Conservation (phyloP, 2,113 vertebrate species). For the Poeciliopsis occidentalis region DNA sequence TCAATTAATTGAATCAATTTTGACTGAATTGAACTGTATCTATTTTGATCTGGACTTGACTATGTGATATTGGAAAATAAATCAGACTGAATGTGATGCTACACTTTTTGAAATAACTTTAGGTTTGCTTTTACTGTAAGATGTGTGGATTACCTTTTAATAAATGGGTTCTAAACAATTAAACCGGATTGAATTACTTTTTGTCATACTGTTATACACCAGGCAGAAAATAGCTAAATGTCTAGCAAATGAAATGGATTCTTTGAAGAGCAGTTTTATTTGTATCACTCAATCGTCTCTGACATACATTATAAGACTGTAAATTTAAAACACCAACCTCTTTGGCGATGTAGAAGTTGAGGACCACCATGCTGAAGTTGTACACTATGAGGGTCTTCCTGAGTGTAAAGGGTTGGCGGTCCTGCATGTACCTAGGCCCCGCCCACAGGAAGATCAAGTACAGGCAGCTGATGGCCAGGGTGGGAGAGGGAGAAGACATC, state of each 20-base stretch:
- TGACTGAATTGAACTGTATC: background rate
- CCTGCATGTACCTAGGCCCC: conserved; percentile 96
- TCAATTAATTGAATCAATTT: background rate
- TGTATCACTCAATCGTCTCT: background rate
- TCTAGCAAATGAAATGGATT: background rate
- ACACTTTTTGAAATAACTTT: too few relatives aligned
- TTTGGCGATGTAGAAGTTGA: conserved; percentile 99
- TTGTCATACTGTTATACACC: background rate
- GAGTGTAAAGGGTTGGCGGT: conserved; percentile 90
- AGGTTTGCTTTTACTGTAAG: too few relatives aligned
- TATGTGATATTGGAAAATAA: too few relatives aligned
- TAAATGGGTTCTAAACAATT: background rate
- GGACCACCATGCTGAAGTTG: conserved; percentile 99
- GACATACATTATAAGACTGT: background rate
- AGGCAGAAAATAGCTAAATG: background rate
- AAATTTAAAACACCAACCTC: conserved; percentile 82
- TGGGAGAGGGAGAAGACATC: conserved; percentile 93
- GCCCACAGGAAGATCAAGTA: conserved; percentile 97
- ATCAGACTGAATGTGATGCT: too few relatives aligned
- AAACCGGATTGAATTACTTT: background rate
- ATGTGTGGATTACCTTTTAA: background rate
- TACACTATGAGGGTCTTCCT: conserved; percentile 92
- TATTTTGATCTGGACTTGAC: too few relatives aligned
- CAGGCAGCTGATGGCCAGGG: conserved; percentile 91
- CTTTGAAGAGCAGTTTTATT: background rate